Evolutionary conservation across 2,113 vertebrate species (phyloP).

Genomic region (Hystrix brachyura): DNA sequence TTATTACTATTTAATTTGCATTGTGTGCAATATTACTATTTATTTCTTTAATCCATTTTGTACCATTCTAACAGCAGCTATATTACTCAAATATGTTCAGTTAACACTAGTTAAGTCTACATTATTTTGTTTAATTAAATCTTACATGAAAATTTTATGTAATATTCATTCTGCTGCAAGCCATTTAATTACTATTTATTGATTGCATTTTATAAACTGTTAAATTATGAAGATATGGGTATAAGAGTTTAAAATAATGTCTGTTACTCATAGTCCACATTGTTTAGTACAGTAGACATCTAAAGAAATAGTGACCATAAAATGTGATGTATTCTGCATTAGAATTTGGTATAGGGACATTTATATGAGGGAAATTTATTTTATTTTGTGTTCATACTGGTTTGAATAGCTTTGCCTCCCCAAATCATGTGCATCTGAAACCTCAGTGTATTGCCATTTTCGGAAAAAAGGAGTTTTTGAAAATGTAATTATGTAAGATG

Average conservation of each 20-base stretch:
- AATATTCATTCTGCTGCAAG: neutral
- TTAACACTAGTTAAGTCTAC: neutral
- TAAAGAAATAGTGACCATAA: neutral
- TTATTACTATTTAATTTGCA: conserved; percentile 71
- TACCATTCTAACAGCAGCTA: neutral
- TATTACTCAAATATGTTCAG: neutral
- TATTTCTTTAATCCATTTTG: conserved; percentile 68
- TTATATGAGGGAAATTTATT: neutral
- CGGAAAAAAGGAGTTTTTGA: neutral
- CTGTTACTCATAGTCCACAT: neutral
- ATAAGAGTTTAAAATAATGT: conserved; percentile 3
- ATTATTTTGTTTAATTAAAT: conserved; percentile 5
- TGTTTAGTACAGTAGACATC: neutral
- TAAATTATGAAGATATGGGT: neutral
- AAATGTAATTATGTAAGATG: neutral
- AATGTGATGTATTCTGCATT: neutral
- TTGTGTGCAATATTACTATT: conserved; percentile 52
- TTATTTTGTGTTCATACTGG: neutral
- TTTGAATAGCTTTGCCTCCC: neutral
- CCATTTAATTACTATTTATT: conserved; percentile 11
- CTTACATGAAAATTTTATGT: neutral
- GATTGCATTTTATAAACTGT: neutral
- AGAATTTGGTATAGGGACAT: neutral
- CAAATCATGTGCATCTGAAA: neutral
- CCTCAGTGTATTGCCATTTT: neutral